Percentiles rank a stretch among this genome's conserved stretches.
phyloP scores from a whole-genome alignment of 2,797 vertebrate species.

The Liasis olivaceus region DNA sequence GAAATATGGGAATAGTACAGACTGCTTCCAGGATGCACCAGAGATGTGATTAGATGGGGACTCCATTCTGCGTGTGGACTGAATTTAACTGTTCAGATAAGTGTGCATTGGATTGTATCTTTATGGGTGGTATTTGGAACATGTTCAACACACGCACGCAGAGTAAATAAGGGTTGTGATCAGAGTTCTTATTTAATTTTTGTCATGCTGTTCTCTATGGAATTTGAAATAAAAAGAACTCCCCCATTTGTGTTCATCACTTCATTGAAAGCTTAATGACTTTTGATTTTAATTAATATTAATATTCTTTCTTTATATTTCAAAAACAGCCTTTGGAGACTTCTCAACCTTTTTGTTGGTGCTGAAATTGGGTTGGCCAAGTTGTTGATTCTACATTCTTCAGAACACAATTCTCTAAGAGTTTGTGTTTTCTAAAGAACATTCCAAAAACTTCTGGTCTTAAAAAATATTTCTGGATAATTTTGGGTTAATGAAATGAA shows the following conservation, averaged over 20 bases:
- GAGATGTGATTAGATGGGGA: background rate
- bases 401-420: background rate
- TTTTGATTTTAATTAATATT: background rate
- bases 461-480: background rate
- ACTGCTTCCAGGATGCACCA: conserved; percentile 1
- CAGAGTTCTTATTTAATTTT: background rate
- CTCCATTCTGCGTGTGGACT: background rate
- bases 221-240: background rate
- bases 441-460: background rate
- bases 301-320: background rate
- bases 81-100: conserved; percentile 2
- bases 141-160: background rate
- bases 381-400: background rate
- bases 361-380: background rate
- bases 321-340: background rate
- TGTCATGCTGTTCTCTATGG: background rate
- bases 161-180: too few relatives aligned
- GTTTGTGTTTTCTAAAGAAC: background rate
- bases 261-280: too few relatives aligned
- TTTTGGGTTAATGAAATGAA: background rate
- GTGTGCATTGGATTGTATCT: background rate
- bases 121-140: background rate
- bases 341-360: too few relatives aligned
- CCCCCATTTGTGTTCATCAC: background rate
- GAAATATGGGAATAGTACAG: conserved; percentile 1